These are phyloP conservation scores for Theonella swinhoei DNA, from an alignment of 37 sponge, comb jelly and placozoan species.

Conservation along the genomic window DNA sequence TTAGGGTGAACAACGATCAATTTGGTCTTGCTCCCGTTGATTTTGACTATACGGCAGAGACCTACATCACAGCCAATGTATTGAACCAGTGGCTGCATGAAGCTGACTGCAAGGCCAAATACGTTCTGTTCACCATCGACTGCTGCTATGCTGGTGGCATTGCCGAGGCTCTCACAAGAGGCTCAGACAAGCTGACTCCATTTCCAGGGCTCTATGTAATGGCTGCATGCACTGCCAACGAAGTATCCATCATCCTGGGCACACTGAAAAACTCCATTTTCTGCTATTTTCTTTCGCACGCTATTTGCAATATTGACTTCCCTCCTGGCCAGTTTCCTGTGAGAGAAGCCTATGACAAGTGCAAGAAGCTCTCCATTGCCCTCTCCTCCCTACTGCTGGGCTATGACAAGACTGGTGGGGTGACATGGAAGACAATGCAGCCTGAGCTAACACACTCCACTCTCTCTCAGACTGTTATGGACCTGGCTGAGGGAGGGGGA, in stretches of 20 bases:
- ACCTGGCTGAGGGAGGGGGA: neutral
- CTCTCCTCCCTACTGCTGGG: slow-evolving; percentile 9
- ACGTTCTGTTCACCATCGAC: slow-evolving; percentile 38
- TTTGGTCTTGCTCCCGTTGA: slow-evolving; percentile 29
- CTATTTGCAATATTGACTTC: neutral
- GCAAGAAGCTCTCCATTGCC: neutral
- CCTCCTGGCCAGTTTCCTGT: slow-evolving; percentile 8
- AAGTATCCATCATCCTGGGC: slow-evolving; percentile 14
- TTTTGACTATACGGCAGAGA: slow-evolving; percentile 17
- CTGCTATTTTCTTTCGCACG: slow-evolving; percentile 37
- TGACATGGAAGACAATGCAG: slow-evolving; percentile 19
- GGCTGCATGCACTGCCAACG: slow-evolving; percentile 11
- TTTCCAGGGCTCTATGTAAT: slow-evolving; percentile 4
- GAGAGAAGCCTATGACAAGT: neutral
- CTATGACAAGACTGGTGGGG: neutral
- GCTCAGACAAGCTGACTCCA: neutral
- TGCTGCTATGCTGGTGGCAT: slow-evolving; percentile 50
- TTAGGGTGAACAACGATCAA: slow-evolving; percentile 17
- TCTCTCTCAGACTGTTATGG: neutral
- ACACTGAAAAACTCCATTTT: slow-evolving; percentile 48
- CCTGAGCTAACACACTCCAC: neutral
- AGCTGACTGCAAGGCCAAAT: slow-evolving; percentile 17
- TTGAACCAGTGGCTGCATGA: slow-evolving; percentile 16
- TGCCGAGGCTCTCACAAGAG: slow-evolving; percentile 11
- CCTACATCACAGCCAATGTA: slow-evolving; percentile 24